Evolutionary conservation across 2,113 vertebrate species (phyloP).

Genomic region (Stomatorhinus ivindoensis): DNA sequence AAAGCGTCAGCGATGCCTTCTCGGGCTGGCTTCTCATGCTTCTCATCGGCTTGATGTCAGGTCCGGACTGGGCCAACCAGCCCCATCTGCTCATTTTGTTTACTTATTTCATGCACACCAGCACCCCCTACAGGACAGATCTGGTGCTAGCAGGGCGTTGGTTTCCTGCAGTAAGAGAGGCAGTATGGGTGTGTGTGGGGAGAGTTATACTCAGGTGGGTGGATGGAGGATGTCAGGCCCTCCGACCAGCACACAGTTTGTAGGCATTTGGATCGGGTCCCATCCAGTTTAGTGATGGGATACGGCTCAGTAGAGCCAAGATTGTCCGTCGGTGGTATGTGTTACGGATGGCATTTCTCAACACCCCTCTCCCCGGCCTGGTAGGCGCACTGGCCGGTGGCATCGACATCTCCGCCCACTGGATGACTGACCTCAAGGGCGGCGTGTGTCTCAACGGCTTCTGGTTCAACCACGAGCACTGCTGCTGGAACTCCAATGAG

Average conservation of each 20-base stretch:
- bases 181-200: neutral
- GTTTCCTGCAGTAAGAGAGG: neutral
- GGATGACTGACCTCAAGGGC: constrained; percentile 81
- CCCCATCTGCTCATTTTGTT: neutral
- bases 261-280: neutral
- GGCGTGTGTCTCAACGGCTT: constrained; percentile 69
- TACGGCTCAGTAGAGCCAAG: neutral
- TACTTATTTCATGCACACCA: neutral
- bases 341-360: neutral
- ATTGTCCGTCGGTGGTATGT: neutral
- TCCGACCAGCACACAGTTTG: neutral
- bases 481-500: constrained; percentile 72
- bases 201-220: neutral
- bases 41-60: constrained; percentile 71
- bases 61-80: constrained; percentile 42
- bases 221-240: neutral
- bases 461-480: constrained; percentile 81
- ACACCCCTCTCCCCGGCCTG: neutral
- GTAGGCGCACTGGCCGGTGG: constrained; percentile 73
- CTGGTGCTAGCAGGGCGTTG: neutral
- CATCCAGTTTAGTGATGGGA: neutral
- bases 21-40: constrained; percentile 81
- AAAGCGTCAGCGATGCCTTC: constrained; percentile 74
- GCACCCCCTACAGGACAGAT: neutral
- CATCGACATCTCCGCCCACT: constrained; percentile 79